Percentiles rank a stretch among this genome's conserved stretches.
Evolutionary conservation across 1,140 invertebrate genomes (phyloP).

Genomic region (Pachypeltis micranthus): DNA sequence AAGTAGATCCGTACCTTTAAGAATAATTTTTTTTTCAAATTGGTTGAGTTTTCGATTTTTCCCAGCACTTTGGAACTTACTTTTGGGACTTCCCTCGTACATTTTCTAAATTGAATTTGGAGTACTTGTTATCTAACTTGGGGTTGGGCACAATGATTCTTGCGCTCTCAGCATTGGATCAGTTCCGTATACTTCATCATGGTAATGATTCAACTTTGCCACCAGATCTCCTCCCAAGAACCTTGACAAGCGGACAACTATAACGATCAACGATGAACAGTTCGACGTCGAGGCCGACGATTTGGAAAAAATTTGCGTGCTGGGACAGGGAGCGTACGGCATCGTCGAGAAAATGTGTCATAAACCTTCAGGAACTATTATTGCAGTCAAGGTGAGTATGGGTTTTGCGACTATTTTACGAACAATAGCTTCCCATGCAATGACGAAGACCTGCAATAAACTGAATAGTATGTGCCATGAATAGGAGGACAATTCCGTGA

Average conservation of each 20-base stretch:
- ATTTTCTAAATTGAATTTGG: not conserved
- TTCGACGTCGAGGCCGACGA: conserved; percentile 88
- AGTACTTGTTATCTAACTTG: not conserved
- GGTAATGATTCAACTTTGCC: conserved; percentile 9
- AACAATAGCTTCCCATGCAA: too few relatives aligned
- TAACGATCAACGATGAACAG: conserved; percentile 71
- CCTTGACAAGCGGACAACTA: conserved; percentile 71
- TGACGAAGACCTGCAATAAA: too few relatives aligned
- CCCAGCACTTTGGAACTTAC: not conserved
- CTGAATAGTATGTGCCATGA: too few relatives aligned
- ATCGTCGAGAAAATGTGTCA: conserved; percentile 94
- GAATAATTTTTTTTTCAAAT: too few relatives aligned
- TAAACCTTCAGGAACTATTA: conserved; percentile 70
- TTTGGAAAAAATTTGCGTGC: conserved; percentile 70
- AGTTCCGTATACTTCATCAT: not conserved
- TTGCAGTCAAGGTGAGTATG: conserved; percentile 80
- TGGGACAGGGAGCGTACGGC: conserved; percentile 91
- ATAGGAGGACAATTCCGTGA: too few relatives aligned
- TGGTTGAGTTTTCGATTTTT: not conserved
- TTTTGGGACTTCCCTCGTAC: not conserved
- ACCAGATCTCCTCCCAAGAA: conserved; percentile 62
- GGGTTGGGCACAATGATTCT: not conserved
- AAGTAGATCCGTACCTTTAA: too few relatives aligned
- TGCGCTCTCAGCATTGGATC: not conserved
- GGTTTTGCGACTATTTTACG: too few relatives aligned